Evolutionary conservation across 2,888 invertebrate genomes (phyloP).

Genomic region (Ecliptopera silaceata): DNA sequence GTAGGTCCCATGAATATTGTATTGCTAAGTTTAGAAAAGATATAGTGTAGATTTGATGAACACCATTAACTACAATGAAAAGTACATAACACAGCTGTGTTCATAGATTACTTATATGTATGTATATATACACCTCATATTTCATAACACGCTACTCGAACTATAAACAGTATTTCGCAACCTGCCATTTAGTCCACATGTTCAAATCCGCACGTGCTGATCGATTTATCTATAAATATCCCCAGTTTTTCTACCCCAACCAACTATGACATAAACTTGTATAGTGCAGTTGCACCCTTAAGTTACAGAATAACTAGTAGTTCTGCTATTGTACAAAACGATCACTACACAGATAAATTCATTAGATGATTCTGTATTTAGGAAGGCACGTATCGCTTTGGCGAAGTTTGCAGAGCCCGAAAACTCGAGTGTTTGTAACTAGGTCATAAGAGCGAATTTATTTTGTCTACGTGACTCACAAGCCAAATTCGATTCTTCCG

Average conservation of each 20-base stretch:
- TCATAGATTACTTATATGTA: neutral
- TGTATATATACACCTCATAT: neutral
- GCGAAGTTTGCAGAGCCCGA: no score
- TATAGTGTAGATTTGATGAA: no score
- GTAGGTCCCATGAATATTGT: no score
- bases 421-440: no score
- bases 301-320: conserved; percentile 4
- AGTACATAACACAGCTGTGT: neutral
- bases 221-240: conserved; percentile 54
- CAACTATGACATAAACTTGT: conserved; percentile 35
- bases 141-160: neutral
- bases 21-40: no score
- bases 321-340: neutral
- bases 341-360: neutral
- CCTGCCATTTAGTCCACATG: conserved; percentile 35
- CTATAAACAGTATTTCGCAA: conserved; percentile 13
- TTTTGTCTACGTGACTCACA: no score
- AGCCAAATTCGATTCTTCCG: no score
- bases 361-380: no score
- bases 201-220: conserved; percentile 43
- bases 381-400: no score
- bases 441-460: no score
- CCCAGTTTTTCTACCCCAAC: conserved; percentile 39
- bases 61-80: no score
- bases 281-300: conserved; percentile 14